Conservation (phyloP, 2,797 vertebrate genomes). For the Oceanodroma leucorhoa region DNA sequence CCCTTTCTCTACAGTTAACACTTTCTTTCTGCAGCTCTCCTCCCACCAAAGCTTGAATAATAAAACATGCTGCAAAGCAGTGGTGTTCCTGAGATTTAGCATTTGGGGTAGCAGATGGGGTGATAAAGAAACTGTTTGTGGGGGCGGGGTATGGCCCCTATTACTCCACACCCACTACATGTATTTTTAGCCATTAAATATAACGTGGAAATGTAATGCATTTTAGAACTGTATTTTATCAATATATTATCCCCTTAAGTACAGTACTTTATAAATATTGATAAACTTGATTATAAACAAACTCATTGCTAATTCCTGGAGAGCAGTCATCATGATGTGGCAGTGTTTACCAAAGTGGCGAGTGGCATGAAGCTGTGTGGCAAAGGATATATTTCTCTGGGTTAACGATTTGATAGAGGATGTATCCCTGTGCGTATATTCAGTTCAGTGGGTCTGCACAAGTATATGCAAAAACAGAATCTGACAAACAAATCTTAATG, state of each 20-base stretch:
- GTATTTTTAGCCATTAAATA: constrained; percentile 78
- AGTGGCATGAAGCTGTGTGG: not conserved
- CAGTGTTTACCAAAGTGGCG: constrained; percentile 38
- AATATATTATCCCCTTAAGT: constrained; percentile 66
- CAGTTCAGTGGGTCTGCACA: not conserved
- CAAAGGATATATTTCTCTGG: not conserved
- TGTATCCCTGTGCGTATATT: not conserved
- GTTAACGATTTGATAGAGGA: not conserved
- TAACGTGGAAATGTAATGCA: constrained; percentile 69
- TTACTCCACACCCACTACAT: constrained; percentile 67
- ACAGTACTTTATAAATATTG: constrained; percentile 70
- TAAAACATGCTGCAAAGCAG: constrained; percentile 80
- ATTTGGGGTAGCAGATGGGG: constrained; percentile 83
- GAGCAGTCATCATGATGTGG: constrained; percentile 46
- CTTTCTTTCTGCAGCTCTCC: constrained; percentile 76
- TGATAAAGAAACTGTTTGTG: constrained; percentile 78
- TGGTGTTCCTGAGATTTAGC: constrained; percentile 79
- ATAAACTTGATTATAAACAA: constrained; percentile 63
- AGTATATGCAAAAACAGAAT: not conserved
- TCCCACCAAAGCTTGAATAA: constrained; percentile 77
- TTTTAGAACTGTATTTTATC: constrained; percentile 65
- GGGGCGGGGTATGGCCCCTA: constrained; percentile 75
- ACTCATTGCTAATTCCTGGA: constrained; percentile 62
- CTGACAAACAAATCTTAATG: constrained; percentile 19
- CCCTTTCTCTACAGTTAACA: constrained; percentile 74